phyloP scores from a whole-genome alignment of 2,888 invertebrate genomes.

The Spialia ferax region DNA sequence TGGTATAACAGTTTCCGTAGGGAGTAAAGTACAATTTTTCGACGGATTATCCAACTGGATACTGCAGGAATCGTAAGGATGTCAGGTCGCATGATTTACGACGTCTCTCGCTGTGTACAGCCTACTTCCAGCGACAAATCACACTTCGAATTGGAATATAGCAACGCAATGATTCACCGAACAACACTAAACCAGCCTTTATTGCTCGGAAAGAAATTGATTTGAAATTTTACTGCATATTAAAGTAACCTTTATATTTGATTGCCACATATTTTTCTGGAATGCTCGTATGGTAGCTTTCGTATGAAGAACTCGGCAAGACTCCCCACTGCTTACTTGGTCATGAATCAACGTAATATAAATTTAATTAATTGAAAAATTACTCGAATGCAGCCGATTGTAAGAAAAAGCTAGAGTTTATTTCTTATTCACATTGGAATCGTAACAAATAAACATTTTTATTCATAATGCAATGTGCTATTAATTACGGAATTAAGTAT shows the following conservation, averaged over 20 bases:
- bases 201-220: slow-evolving; percentile 77
- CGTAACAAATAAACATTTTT: slow-evolving; percentile 30
- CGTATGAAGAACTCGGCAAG: slow-evolving; percentile 51
- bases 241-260: slow-evolving; percentile 81
- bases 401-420: slow-evolving; percentile 27
- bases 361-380: slow-evolving; percentile 73
- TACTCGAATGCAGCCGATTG: slow-evolving; percentile 29
- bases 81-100: slow-evolving; percentile 78
- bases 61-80: slow-evolving; percentile 68
- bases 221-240: slow-evolving; percentile 83
- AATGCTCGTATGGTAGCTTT: slow-evolving; percentile 48
- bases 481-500: slow-evolving; percentile 34
- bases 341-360: slow-evolving; percentile 73
- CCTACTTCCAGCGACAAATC: slow-evolving; percentile 75
- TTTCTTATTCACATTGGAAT: slow-evolving; percentile 32
- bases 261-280: slow-evolving; percentile 68
- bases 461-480: slow-evolving; percentile 19
- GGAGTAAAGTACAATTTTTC: slow-evolving; percentile 64
- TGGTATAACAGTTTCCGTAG: slow-evolving; percentile 47
- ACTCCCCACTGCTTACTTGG: slow-evolving; percentile 67
- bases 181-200: slow-evolving; percentile 70
- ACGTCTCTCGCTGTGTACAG: slow-evolving; percentile 73
- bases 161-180: slow-evolving; percentile 68
- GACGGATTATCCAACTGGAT: slow-evolving; percentile 66
- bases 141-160: slow-evolving; percentile 63